Percentiles rank a stretch among this genome's conserved stretches.
These are phyloP conservation scores for Oncorhynchus nerka DNA, from an alignment of 2,113 vertebrate species.

Conservation along the genomic window DNA sequence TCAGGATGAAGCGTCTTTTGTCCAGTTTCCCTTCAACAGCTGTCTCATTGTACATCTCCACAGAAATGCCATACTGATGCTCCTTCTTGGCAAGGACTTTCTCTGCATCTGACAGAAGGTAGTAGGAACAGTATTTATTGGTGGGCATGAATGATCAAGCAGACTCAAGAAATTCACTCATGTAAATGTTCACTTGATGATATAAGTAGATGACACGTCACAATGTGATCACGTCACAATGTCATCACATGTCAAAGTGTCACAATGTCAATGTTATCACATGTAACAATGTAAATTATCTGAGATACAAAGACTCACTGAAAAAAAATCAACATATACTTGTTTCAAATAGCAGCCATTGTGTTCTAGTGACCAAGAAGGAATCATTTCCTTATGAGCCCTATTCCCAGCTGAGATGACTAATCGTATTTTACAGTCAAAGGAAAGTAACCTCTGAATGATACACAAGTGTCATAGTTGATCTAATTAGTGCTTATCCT, in stretches of 20 bases:
- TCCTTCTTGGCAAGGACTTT: slow-evolving; percentile 34
- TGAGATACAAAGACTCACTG: too few relatives aligned
- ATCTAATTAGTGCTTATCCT: background rate
- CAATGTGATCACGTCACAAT: too few relatives aligned
- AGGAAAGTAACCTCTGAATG: background rate
- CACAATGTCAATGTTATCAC: too few relatives aligned
- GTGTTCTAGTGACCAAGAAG: background rate
- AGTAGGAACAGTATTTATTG: background rate
- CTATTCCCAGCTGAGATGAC: background rate
- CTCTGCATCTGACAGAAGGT: slow-evolving; percentile 35
- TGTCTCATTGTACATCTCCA: slow-evolving; percentile 35
- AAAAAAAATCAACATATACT: too few relatives aligned
- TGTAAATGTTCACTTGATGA: background rate
- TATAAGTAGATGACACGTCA: too few relatives aligned
- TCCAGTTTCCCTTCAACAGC: slow-evolving; percentile 29
- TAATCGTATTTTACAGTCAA: background rate
- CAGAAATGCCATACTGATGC: slow-evolving; percentile 37
- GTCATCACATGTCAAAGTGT: too few relatives aligned
- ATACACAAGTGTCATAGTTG: background rate
- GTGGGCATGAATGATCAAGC: background rate
- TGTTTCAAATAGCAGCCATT: too few relatives aligned
- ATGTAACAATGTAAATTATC: too few relatives aligned
- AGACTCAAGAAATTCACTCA: background rate
- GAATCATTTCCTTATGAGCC: too few relatives aligned
- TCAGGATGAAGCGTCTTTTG: slow-evolving; percentile 48